Conservation (phyloP, 2,797 vertebrate species). For the Sphenopsis melanotis region DNA sequence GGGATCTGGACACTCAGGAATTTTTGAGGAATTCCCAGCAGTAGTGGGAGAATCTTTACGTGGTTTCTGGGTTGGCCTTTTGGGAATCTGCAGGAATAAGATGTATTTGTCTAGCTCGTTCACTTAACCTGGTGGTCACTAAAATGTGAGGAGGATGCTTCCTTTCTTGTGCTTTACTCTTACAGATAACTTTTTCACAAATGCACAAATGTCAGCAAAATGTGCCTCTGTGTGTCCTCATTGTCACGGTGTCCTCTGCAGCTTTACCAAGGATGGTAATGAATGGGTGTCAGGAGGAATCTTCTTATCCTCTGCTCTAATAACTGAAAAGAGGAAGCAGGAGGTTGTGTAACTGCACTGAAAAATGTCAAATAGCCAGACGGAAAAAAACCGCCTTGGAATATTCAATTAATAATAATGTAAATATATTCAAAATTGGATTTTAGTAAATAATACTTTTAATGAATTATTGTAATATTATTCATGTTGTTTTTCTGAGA, state of each 20-base stretch:
- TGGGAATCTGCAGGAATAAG: background rate
- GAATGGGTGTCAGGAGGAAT: background rate
- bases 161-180: background rate
- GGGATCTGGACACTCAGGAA: background rate
- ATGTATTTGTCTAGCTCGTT: background rate
- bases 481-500: background rate
- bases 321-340: background rate
- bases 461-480: background rate
- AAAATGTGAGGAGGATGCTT: background rate
- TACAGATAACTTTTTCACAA: background rate
- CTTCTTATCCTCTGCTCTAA: background rate
- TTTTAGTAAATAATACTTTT: background rate
- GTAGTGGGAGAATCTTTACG: background rate
- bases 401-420: background rate
- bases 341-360: background rate
- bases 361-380: background rate
- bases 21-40: background rate
- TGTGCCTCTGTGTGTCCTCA: background rate
- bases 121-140: background rate
- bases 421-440: background rate
- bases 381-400: rapidly evolving
- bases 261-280: background rate
- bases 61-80: background rate
- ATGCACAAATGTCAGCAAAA: background rate
- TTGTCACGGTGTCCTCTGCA: background rate